Evolutionary conservation across 2,888 invertebrate genomes (phyloP).

Genomic region (Noctuana brunneofusca): DNA sequence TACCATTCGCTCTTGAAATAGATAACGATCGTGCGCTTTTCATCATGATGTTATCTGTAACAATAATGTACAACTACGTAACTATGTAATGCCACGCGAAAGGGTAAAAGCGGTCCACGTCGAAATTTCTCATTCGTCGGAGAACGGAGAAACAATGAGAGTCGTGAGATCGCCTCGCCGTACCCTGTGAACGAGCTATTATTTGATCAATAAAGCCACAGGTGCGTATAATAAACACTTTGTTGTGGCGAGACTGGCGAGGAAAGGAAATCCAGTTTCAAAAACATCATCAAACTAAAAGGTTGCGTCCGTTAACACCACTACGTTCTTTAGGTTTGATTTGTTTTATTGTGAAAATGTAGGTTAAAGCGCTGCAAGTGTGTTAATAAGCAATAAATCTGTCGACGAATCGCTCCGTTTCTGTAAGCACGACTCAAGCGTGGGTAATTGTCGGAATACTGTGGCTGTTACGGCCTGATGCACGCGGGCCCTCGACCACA

Average conservation of each 20-base stretch:
- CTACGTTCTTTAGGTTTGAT: slow-evolving; percentile 2
- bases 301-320: slow-evolving; percentile 17
- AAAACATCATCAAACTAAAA: slow-evolving; percentile 21
- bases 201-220: slow-evolving; percentile 35
- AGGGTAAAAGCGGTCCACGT: slow-evolving; percentile 69
- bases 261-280: slow-evolving; percentile 29
- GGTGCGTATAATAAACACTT: slow-evolving; percentile 33
- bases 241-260: slow-evolving; percentile 27
- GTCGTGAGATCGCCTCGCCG: slow-evolving; percentile 72
- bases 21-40: slow-evolving; percentile 55
- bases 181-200: slow-evolving; percentile 49
- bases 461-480: slow-evolving; percentile 77
- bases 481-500: slow-evolving; percentile 75
- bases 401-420: slow-evolving; percentile 61
- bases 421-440: slow-evolving; percentile 66
- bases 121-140: slow-evolving; percentile 65
- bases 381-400: slow-evolving; percentile 59
- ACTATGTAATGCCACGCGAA: slow-evolving; percentile 56
- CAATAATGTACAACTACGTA: slow-evolving; percentile 41
- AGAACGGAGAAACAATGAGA: slow-evolving; percentile 72
- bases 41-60: slow-evolving; percentile 64
- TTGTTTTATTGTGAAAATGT: slow-evolving; percentile 27
- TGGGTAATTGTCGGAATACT: slow-evolving; percentile 78
- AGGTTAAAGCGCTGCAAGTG: slow-evolving; percentile 47
- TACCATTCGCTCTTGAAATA: slow-evolving; percentile 36